Base-by-base conservation (phyloP, 2,113 vertebrate species). In the Xiphophorus hellerii region DNA sequence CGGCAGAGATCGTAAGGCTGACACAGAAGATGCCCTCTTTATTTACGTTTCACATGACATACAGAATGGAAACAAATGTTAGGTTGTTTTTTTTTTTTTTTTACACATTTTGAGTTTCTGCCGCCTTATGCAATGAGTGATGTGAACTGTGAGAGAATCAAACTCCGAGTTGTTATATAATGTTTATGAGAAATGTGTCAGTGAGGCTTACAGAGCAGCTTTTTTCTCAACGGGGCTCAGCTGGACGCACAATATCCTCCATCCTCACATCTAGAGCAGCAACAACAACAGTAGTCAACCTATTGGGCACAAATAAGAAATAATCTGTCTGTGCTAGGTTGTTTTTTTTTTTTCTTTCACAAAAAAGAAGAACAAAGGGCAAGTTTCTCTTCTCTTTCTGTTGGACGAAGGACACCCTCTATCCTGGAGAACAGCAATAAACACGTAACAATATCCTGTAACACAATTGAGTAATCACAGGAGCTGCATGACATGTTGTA, bases 311-410 rank as follows among this genome's bases (percentile, higher is more conserved):
- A 58, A 58, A 58, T 58, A 58, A n/a, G 51, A 58, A 58, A n/a
- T n/a, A n/a, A 22, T 58, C 48, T 22, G 48, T 5, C 3, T 15
- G 10, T 42, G 14, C 39, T 15, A 42, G 39, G 14, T 42, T 42
- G 11, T 44, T 44, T 48, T 14, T 42, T 48, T n/a, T n/a, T 48
- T 44, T 20, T 48, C 1, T 48, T 48, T 48, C 15, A 48, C 51
- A 25, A 73, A 70, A 15, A 20, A 71, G 4, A 78, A 72, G 9
- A 25, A 65, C 35, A 80, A 71, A 74, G 62, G 51, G 69, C 69
- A 39, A 48, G 6, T 3, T 69, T 76, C 37, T 42, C 0, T 69
- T 76, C 37, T 42, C 0, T 63, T 76, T 86, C 44, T 69, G 67
- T 4, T 72, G 15, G 27, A 71, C 58, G 58, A 9, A 67, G 20